Evolutionary conservation across 2,113 vertebrate genomes (phyloP).

Genomic region (Semnornis frantzii): DNA sequence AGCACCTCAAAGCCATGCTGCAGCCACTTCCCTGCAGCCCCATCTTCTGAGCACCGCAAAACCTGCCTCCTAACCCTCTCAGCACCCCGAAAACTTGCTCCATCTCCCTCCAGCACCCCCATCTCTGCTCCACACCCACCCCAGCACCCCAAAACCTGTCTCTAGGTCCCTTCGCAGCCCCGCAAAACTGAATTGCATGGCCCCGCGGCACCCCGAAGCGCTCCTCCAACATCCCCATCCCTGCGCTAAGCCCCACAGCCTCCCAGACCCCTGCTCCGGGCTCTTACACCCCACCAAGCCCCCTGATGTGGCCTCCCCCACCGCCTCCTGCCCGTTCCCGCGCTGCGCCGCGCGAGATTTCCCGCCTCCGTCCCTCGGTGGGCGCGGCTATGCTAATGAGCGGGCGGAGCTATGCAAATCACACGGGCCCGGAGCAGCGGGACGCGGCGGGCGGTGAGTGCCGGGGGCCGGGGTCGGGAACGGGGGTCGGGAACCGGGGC

Average conservation of each 20-base stretch:
- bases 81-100: background rate
- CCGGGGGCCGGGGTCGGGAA: rapidly evolving
- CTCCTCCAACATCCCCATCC: too few relatives aligned
- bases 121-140: background rate
- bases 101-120: too few relatives aligned
- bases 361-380: background rate
- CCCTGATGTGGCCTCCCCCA: too few relatives aligned
- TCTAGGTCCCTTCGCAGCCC: too few relatives aligned
- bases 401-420: background rate
- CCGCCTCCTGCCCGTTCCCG: background rate
- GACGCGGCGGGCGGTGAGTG: background rate
- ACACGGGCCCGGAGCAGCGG: background rate
- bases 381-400: rapidly evolving
- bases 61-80: background rate
- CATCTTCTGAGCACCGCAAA: background rate
- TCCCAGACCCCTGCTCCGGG: too few relatives aligned
- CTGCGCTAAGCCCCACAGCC: too few relatives aligned
- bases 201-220: rapidly evolving
- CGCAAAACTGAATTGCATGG: too few relatives aligned
- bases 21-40: too few relatives aligned
- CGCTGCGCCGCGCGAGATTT: constrained; percentile 25
- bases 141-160: background rate
- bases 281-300: too few relatives aligned
- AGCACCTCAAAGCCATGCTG: background rate
- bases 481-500: background rate